phyloP scores from a whole-genome alignment of 2,797 vertebrate species.

The Heliangelus exortis region DNA sequence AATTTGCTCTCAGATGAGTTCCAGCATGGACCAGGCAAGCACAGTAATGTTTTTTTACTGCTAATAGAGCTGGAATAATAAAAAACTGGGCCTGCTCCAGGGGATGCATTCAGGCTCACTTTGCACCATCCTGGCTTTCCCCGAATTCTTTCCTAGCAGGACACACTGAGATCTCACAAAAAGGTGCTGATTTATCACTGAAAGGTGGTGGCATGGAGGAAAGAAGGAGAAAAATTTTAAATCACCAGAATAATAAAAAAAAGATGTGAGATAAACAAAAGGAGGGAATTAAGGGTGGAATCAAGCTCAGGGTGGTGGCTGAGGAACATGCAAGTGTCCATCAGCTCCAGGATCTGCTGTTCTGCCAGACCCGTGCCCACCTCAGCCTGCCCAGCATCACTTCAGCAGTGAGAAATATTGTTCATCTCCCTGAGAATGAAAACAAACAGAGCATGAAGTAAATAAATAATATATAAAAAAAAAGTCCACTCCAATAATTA shows the following conservation, averaged over 20 bases:
- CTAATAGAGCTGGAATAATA: background rate
- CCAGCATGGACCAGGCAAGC: background rate
- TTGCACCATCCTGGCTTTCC: background rate
- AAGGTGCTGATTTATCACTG: background rate
- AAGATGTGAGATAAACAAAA: background rate
- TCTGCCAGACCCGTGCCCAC: background rate
- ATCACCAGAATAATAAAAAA: background rate
- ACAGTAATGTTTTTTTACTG: background rate
- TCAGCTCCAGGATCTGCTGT: background rate
- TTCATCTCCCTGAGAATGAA: constrained; percentile 32
- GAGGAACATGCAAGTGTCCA: background rate
- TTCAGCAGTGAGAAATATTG: background rate
- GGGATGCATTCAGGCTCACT: background rate
- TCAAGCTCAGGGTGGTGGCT: background rate
- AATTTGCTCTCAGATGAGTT: background rate
- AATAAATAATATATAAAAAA: background rate
- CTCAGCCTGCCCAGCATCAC: background rate
- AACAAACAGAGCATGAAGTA: constrained; percentile 60
- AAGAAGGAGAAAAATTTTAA: background rate
- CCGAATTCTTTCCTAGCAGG: background rate
- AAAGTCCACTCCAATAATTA: constrained; percentile 72
- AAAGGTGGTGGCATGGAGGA: background rate
- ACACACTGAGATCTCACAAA: background rate
- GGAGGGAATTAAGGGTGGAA: background rate
- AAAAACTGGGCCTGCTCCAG: background rate